A percentile compares a stretch with the other conserved stretches of the same genome.
Evolutionary conservation across 2,797 vertebrate genomes (phyloP).

Genomic region (Sebastolobus alascanus): DNA sequence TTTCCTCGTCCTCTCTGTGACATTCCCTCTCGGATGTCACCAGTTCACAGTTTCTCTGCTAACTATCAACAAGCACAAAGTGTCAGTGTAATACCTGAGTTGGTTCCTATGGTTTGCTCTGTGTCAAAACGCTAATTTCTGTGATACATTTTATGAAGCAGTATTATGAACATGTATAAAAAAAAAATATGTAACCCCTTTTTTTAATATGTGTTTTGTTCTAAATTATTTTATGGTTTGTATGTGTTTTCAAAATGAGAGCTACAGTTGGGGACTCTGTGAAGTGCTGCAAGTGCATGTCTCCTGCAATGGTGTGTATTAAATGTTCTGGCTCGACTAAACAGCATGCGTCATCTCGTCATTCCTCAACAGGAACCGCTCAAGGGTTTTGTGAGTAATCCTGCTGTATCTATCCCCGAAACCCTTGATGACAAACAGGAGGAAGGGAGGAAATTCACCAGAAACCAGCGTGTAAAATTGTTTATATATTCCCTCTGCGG

Average conservation of each 20-base stretch:
- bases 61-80: conserved; percentile 74
- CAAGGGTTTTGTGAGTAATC: conserved; percentile 35
- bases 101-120: conserved; percentile 74
- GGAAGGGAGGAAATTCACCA: not conserved
- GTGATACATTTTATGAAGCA: conserved; percentile 75
- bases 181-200: conserved; percentile 65
- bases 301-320: conserved; percentile 77
- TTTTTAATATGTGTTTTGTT: conserved; percentile 73
- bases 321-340: conserved; percentile 79
- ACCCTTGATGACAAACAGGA: conserved; percentile 25
- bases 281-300: conserved; percentile 79
- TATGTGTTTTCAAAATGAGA: conserved; percentile 71
- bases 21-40: conserved; percentile 60
- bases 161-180: conserved; percentile 76
- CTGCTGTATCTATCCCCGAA: conserved; percentile 12
- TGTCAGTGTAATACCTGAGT: conserved; percentile 73
- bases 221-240: conserved; percentile 81
- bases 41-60: conserved; percentile 63
- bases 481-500: conserved; percentile 25
- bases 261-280: conserved; percentile 59
- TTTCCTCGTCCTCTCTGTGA: conserved; percentile 63
- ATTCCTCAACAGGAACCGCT: conserved; percentile 43
- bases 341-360: conserved; percentile 39
- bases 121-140: conserved; percentile 72
- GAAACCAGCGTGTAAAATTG: conserved; percentile 4